phyloP scores from a whole-genome alignment of 2,113 vertebrate species.

The Eubucco bourcierii region DNA sequence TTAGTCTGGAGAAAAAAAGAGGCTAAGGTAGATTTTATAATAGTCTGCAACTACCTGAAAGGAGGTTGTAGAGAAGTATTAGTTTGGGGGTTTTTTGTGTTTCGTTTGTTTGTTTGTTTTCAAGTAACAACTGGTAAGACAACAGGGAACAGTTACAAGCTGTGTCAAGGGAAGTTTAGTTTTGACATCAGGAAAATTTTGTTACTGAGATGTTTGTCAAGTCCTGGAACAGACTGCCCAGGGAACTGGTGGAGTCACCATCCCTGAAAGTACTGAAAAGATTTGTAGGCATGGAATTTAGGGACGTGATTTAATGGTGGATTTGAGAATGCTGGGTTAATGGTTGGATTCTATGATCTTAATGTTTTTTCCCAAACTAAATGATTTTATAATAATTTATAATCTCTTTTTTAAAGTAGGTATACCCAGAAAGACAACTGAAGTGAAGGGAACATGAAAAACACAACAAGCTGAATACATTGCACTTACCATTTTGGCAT shows the following conservation, averaged over 20 bases:
- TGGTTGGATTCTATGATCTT: accelerated
- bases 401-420: background rate
- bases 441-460: background rate
- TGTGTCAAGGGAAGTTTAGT: background rate
- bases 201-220: background rate
- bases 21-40: background rate
- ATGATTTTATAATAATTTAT: background rate
- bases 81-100: background rate
- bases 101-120: too few species aligned
- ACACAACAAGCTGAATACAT: background rate
- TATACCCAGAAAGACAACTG: background rate
- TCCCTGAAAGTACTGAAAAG: background rate
- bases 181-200: background rate
- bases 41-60: background rate
- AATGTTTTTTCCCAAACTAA: background rate
- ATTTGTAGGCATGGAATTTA: accelerated
- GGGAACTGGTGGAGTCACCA: background rate
- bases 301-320: background rate
- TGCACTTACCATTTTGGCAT: conserved; percentile 85
- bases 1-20: background rate
- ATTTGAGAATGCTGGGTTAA: background rate
- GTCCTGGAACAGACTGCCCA: background rate
- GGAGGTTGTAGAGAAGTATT: accelerated
- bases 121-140: background rate
- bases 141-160: background rate